Evolutionary conservation across 1,140 invertebrate species (phyloP).

Genomic region (Pogonomyrmex californicus): DNA sequence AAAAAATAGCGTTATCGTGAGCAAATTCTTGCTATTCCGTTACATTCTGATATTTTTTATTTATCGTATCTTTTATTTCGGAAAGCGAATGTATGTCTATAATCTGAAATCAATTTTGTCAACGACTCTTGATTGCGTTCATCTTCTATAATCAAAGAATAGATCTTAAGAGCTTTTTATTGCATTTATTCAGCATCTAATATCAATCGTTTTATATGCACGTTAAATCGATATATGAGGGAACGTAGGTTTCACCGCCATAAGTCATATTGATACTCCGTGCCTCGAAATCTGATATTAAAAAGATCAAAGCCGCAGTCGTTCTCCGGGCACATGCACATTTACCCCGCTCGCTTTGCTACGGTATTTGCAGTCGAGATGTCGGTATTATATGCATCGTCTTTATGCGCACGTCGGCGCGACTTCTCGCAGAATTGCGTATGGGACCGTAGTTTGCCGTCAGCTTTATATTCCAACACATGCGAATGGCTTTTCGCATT

Average conservation of each 20-base stretch:
- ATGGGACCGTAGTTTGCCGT: slow-evolving; percentile 17
- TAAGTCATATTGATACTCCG: slow-evolving; percentile 48
- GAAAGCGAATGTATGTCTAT: not conserved
- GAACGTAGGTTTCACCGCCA: slow-evolving; percentile 8
- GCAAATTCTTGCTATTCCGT: not conserved
- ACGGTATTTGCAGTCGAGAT: slow-evolving; percentile 52
- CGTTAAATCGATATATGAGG: slow-evolving; percentile 28
- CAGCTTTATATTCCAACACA: slow-evolving; percentile 46
- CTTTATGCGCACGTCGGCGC: slow-evolving; percentile 46
- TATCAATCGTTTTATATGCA: not conserved
- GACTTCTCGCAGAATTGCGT: slow-evolving; percentile 45
- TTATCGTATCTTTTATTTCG: not conserved
- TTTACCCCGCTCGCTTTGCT: slow-evolving; percentile 53
- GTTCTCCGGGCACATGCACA: slow-evolving; percentile 16
- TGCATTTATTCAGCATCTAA: not conserved
- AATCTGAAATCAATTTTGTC: not conserved
- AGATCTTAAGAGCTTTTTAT: not conserved
- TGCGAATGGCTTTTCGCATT: slow-evolving; percentile 31
- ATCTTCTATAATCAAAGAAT: not conserved
- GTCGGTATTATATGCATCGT: slow-evolving; percentile 51
- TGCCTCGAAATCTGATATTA: slow-evolving; percentile 56
- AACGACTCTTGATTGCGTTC: too few species aligned
- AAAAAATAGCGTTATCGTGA: not conserved
- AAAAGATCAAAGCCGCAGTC: slow-evolving; percentile 60
- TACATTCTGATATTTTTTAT: not conserved